Conservation (phyloP, 2,888 invertebrate species). For the Leptinotarsa juncta region DNA sequence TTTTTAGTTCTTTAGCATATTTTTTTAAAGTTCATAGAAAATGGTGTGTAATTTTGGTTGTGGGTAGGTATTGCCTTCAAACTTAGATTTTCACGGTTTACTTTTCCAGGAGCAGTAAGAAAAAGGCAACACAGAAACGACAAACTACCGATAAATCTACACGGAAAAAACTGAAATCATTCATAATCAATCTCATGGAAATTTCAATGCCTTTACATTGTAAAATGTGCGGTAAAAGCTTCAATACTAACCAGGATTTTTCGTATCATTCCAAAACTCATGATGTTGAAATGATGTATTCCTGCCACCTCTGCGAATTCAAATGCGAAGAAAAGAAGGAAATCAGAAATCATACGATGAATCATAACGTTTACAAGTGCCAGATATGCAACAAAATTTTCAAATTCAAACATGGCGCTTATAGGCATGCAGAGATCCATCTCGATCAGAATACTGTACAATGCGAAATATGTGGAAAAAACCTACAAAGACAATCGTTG, state of each 20-base stretch:
- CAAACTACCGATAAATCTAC: not conserved
- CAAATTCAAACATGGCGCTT: conserved; percentile 42
- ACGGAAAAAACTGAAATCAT: conserved; percentile 14
- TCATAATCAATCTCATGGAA: conserved; percentile 7
- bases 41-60: not conserved
- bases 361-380: conserved; percentile 30
- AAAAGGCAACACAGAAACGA: conserved; percentile 1
- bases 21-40: not conserved
- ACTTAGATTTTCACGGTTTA: not conserved
- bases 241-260: conserved; percentile 61
- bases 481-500: conserved; percentile 49
- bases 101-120: conserved; percentile 8
- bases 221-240: conserved; percentile 68
- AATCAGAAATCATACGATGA: conserved; percentile 54
- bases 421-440: conserved; percentile 54
- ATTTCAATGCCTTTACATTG: conserved; percentile 64
- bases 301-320: conserved; percentile 59
- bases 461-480: conserved; percentile 56
- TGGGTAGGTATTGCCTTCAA: not conserved
- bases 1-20: no score
- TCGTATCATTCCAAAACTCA: conserved; percentile 58
- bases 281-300: conserved; percentile 53
- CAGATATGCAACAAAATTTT: conserved; percentile 51
- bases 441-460: conserved; percentile 51
- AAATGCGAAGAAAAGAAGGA: conserved; percentile 49